A percentile compares a stretch with the other conserved stretches of the same genome.
Evolutionary conservation across 1,140 invertebrate genomes (phyloP).

Genomic region (Triops cancriformis): DNA sequence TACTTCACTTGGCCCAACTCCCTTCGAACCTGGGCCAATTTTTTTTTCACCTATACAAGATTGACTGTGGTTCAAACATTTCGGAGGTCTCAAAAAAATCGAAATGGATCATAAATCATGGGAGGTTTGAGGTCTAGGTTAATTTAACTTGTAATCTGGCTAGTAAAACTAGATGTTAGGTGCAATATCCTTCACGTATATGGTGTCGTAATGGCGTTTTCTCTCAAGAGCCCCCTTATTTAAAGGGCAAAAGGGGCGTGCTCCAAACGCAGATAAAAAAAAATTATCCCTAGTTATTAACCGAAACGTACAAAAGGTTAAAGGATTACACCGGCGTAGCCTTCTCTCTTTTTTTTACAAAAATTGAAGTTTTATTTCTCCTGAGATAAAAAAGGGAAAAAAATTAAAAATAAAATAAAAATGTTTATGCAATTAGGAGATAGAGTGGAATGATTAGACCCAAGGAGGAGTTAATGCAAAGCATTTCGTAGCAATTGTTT

Average conservation of each 20-base stretch:
- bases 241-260: neutral
- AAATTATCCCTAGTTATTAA: neutral
- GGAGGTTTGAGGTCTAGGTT: too few species aligned
- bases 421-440: conserved; percentile 14
- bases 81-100: too few species aligned
- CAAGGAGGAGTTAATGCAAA: neutral
- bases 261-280: neutral
- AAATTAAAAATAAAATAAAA: neutral
- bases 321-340: neutral
- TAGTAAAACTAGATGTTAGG: neutral
- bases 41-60: too few species aligned
- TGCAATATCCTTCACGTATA: neutral
- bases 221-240: neutral
- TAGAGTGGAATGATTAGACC: neutral
- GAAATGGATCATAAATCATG: too few species aligned
- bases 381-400: neutral
- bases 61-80: too few species aligned
- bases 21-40: too few species aligned
- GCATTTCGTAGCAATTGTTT: neutral
- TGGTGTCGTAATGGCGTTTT: neutral
- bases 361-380: neutral
- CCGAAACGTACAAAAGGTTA: neutral
- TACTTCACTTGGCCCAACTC: too few species aligned
- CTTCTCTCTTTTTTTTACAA: too few species aligned
- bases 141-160: too few species aligned